These are phyloP conservation scores for Aptenodytes forsteri DNA, from an alignment of 2,113 vertebrate genomes.

Conservation along the genomic window DNA sequence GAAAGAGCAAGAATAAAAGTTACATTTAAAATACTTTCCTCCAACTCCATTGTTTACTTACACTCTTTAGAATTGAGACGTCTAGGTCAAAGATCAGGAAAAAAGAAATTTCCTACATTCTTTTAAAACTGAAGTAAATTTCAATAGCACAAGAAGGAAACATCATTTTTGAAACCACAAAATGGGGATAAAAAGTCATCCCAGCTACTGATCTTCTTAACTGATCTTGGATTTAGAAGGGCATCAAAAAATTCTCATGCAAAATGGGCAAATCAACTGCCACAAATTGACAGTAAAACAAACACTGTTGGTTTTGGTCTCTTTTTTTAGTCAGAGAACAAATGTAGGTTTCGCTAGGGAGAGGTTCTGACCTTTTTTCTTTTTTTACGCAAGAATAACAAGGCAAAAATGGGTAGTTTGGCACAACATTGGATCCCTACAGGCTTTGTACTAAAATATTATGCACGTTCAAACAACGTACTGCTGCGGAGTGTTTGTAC, in stretches of 20 bases:
- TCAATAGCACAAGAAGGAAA: neutral
- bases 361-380: neutral
- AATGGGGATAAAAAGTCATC: neutral
- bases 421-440: neutral
- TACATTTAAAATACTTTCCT: neutral
- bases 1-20: neutral
- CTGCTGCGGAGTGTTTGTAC: fast-evolving
- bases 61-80: neutral
- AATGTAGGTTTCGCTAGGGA: neutral
- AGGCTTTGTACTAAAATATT: neutral
- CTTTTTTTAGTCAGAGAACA: neutral
- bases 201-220: neutral
- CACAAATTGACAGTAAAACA: neutral
- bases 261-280: fast-evolving
- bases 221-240: neutral
- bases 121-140: neutral
- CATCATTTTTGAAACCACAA: neutral
- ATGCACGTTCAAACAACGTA: neutral
- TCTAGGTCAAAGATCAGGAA: neutral
- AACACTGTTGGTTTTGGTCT: neutral
- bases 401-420: neutral
- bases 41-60: constrained; percentile 3
- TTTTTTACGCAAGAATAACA: neutral
- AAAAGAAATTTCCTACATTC: neutral
- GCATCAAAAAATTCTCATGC: neutral